phyloP scores from a whole-genome alignment of 2,888 invertebrate genomes.

The Idaea aversata region DNA sequence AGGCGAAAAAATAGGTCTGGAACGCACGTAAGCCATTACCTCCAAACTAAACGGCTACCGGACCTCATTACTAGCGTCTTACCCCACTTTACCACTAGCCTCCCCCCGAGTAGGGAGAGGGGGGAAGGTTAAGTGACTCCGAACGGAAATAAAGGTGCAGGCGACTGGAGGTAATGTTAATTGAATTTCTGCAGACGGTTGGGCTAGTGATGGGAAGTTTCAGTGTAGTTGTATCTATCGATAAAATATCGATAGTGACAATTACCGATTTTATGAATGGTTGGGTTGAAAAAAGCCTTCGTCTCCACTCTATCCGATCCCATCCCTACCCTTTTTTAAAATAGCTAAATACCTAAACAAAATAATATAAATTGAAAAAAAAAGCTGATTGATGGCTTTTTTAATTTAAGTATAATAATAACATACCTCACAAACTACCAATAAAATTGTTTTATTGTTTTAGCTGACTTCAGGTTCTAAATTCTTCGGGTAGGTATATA shows the following conservation, averaged over 20 bases:
- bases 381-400: too few species aligned
- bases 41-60: conserved; percentile 77
- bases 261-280: too few species aligned
- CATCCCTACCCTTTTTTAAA: too few species aligned
- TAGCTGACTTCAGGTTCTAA: too few species aligned
- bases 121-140: conserved; percentile 72
- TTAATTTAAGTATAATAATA: too few species aligned
- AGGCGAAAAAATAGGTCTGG: conserved; percentile 43
- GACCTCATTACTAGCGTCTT: conserved; percentile 77
- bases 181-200: conserved; percentile 80
- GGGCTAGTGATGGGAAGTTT: conserved; percentile 44
- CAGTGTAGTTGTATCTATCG: conserved; percentile 28
- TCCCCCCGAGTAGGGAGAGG: conserved; percentile 22
- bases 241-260: conserved; percentile 5
- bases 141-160: conserved; percentile 81
- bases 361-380: too few species aligned
- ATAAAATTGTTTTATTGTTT: too few species aligned
- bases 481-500: too few species aligned
- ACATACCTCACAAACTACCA: too few species aligned
- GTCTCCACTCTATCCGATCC: too few species aligned
- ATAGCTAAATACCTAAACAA: too few species aligned
- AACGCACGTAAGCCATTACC: conserved; percentile 75
- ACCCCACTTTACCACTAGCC: conserved; percentile 34
- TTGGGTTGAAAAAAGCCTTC: too few species aligned
- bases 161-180: conserved; percentile 82